Evolutionary conservation across 2,113 vertebrate genomes (phyloP).

Genomic region (Hylia prasina): DNA sequence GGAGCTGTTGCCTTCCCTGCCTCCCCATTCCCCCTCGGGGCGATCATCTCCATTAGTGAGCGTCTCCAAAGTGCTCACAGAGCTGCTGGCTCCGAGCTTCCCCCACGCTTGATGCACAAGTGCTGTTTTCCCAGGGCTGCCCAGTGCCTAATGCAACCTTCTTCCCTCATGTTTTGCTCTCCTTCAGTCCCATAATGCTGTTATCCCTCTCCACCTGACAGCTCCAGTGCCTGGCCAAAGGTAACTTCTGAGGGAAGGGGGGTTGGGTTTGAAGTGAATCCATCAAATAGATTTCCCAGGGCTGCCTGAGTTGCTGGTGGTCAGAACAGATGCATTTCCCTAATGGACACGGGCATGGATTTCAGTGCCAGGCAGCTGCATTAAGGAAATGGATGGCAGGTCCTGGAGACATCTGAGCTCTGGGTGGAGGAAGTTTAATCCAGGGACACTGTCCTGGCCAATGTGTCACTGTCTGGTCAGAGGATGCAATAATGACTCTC

Average conservation of each 20-base stretch:
- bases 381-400: conserved; percentile 49
- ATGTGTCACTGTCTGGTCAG: background rate
- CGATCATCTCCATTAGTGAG: background rate
- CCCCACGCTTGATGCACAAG: background rate
- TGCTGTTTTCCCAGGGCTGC: conserved; percentile 6
- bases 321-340: conserved; percentile 32
- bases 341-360: conserved; percentile 8
- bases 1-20: background rate
- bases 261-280: background rate
- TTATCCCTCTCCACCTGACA: background rate
- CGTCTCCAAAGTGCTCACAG: background rate
- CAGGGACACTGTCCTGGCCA: background rate
- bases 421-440: background rate
- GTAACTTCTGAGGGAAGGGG: background rate
- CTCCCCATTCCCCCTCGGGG: background rate
- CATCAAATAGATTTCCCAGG: background rate
- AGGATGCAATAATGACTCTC: background rate
- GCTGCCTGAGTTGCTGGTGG: background rate
- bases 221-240: background rate
- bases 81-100: background rate
- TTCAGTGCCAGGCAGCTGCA: conserved; percentile 15
- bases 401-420: conserved; percentile 10
- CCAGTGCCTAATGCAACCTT: background rate
- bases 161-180: background rate
- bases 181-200: background rate